A percentile compares a stretch with the other conserved stretches of the same genome.
Conservation (phyloP, 2,113 vertebrate genomes). For the Pithys albifrons region DNA sequence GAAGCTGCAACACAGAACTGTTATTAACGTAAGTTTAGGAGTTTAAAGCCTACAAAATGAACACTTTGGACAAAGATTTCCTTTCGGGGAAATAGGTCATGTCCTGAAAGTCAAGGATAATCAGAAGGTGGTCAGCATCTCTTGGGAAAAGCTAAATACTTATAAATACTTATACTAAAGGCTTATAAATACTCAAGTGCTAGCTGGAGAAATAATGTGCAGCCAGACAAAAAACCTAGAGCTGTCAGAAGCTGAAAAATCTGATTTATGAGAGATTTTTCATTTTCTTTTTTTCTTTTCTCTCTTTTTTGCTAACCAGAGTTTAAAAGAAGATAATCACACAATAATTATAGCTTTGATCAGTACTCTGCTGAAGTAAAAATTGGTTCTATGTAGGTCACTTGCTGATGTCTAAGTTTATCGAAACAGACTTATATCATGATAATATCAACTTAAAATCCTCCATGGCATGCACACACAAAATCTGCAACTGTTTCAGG, state of each 20-base stretch:
- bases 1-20: neutral
- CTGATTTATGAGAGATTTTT: conserved; percentile 39
- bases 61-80: neutral
- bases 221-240: neutral
- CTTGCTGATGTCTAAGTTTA: conserved; percentile 51
- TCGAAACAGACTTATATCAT: conserved; percentile 50
- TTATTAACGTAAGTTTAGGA: neutral
- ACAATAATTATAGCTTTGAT: conserved; percentile 71
- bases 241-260: conserved; percentile 19
- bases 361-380: conserved; percentile 58
- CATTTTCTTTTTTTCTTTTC: conserved; percentile 3
- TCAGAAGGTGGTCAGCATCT: neutral
- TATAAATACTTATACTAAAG: neutral
- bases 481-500: conserved; percentile 9
- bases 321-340: conserved; percentile 69
- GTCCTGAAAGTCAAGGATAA: neutral
- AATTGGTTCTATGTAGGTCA: conserved; percentile 67
- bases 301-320: conserved; percentile 39
- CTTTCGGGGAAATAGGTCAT: neutral
- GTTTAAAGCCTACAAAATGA: neutral
- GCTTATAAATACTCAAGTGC: neutral
- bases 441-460: conserved; percentile 19
- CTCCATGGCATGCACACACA: neutral
- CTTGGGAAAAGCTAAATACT: neutral
- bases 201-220: neutral